Evolutionary conservation across 2,888 invertebrate genomes (phyloP), one percentile per base, ranked within the genome.

Genomic region (Cotesia congregata): DNA sequence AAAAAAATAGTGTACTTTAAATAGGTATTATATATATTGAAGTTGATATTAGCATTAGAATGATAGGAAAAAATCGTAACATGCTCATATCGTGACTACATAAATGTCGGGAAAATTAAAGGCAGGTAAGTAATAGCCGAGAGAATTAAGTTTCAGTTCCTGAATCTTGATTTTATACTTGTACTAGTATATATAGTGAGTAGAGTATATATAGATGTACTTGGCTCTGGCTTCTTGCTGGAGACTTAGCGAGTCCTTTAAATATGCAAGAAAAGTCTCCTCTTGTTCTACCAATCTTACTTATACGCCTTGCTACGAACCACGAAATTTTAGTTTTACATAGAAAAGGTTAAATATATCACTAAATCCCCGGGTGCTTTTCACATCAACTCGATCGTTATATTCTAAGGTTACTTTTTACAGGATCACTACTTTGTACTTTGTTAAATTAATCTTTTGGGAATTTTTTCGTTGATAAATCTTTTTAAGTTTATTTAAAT

Each of bases 261-360:
- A 70, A 70, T 70, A 60, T 60, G 60, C 70, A 30, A 61, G 59
- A 7, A 70, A 60, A 40, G 17, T 60, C 59, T 59, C 60, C 40
- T 38, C 41, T 38, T 41, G 6, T 15, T 40, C 68, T 17, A 38
- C 15, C 40, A 15, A 40, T 41, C 40, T 41, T 15, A 40, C 68
- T 68, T 41, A 50, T 50, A 50, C 12, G 12, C 50, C 3, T 50
- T 12, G 50, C 12, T 68, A 68, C 40, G 38, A 68, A 68, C 72
- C 72, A 62, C 62, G 39, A 72, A 61, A 72, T 72, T 72, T 72
- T 72, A 72, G 61, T 72, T 72, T 72, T 39, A 72, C 61, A 62
- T 30, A 50, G 70, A 50, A 59, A 70, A 60, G 20, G 38, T 65
- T 5, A 30, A 65, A 70, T 70, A 50, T 70, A 70, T 70, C 70